A percentile compares a stretch with the other conserved stretches of the same genome.
These are phyloP conservation scores for Phlogophora meticulosa DNA, from an alignment of 2,888 invertebrate genomes.

Conservation along the genomic window DNA sequence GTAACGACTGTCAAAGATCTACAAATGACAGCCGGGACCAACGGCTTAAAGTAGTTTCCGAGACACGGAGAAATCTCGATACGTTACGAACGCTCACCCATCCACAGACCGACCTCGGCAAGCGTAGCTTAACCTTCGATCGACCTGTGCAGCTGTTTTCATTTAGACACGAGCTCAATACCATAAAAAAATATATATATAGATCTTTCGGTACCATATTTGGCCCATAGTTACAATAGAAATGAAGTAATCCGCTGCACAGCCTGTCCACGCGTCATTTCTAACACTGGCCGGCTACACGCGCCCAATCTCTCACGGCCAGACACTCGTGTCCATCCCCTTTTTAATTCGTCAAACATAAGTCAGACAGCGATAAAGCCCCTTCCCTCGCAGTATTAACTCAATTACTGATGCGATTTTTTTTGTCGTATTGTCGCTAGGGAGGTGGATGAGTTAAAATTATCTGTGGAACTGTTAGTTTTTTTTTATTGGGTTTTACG, in stretches of 20 bases:
- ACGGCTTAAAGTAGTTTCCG: too few species aligned
- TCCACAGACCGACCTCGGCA: too few species aligned
- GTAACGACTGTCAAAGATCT: too few species aligned
- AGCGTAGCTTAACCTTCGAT: too few species aligned
- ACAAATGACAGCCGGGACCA: too few species aligned
- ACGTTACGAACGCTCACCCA: too few species aligned
- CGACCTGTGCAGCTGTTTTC: too few species aligned
- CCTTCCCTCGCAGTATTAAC: constrained; percentile 75
- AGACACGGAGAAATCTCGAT: too few species aligned
- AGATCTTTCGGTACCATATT: background rate
- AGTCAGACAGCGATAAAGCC: constrained; percentile 75
- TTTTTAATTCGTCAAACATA: constrained; percentile 88
- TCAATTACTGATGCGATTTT: constrained; percentile 76
- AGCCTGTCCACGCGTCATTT: background rate
- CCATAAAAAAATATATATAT: too few species aligned
- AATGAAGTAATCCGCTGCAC: constrained; percentile 13
- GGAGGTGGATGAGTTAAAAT: constrained; percentile 46
- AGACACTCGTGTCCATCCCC: constrained; percentile 70
- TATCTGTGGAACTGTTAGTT: constrained; percentile 22
- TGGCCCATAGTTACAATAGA: constrained; percentile 1
- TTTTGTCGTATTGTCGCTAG: constrained; percentile 67
- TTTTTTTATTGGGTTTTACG: constrained; percentile 9
- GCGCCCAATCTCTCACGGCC: constrained; percentile 51
- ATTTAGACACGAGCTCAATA: too few species aligned
- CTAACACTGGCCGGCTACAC: constrained; percentile 25